These are phyloP conservation scores for Coelopa pilipes DNA, from an alignment of 2,888 invertebrate species.

Conservation along the genomic window DNA sequence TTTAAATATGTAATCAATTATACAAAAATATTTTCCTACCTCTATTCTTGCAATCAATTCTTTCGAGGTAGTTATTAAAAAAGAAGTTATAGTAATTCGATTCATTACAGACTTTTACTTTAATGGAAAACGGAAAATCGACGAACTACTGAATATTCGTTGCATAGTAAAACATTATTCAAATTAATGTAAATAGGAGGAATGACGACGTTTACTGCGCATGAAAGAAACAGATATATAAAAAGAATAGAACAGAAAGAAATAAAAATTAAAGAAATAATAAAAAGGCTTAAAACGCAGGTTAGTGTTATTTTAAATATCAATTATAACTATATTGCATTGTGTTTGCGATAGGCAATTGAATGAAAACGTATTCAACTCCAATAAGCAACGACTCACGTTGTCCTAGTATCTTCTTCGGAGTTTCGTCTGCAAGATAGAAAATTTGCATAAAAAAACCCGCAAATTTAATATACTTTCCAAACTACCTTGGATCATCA, in stretches of 20 bases:
- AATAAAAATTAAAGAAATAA: constrained; percentile 19
- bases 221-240: constrained; percentile 39
- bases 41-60: no score
- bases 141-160: neutral
- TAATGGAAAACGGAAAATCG: neutral
- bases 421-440: constrained; percentile 60
- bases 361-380: neutral
- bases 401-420: constrained; percentile 62
- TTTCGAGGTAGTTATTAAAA: no score
- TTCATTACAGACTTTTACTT: neutral
- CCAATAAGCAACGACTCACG: constrained; percentile 56
- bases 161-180: constrained; percentile 10
- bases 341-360: neutral
- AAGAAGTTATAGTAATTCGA: neutral
- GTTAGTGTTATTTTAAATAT: neutral
- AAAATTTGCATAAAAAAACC: constrained; percentile 48
- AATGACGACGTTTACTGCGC: constrained; percentile 51
- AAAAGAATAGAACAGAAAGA: constrained; percentile 33
- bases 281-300: constrained; percentile 18
- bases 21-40: neutral
- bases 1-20: neutral
- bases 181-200: constrained; percentile 41
- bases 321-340: neutral
- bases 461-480: neutral
- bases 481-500: constrained; percentile 59